A percentile compares a stretch with the other conserved stretches of the same genome.
These are phyloP conservation scores for honey bee (Apis mellifera) DNA, from an alignment of 1,140 invertebrate species.

Conservation along the genomic window Amel_HAv3.1 CM009945.2:5983501-5984000, in stretches of 20 bases:
- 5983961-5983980: too few relatives aligned
- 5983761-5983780: background rate
- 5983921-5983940: background rate
- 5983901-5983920: background rate
- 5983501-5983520: background rate
- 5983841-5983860: background rate
- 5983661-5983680: slow-evolving; percentile 36
- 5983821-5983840: background rate
- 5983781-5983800: slow-evolving; percentile 16
- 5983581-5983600: background rate
- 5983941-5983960: too few relatives aligned
- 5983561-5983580: background rate
- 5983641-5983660: background rate
- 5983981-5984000: too few relatives aligned
- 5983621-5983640: too few relatives aligned
- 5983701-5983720: background rate
- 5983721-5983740: background rate
- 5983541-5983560: background rate
- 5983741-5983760: slow-evolving; percentile 35
- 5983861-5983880: background rate
- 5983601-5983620: background rate
- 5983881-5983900: background rate
- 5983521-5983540: background rate
- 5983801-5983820: background rate
- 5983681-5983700: slow-evolving; percentile 4